Base-by-base conservation (phyloP, 2,797 vertebrate species). In the Rhinoraja longicauda region DNA sequence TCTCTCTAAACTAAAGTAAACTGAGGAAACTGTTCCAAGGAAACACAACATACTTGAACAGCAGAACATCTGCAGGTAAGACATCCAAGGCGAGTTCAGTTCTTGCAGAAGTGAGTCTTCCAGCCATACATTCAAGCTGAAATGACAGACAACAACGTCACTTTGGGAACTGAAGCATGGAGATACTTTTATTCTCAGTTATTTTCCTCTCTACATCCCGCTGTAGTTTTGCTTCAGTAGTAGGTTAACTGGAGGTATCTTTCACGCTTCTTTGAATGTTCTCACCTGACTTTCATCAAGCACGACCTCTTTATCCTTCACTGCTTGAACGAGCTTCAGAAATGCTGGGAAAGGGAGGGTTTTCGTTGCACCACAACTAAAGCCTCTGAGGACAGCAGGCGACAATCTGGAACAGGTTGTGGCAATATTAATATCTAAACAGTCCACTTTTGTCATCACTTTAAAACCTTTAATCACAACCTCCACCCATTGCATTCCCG, bases 311-410 rank as follows among this genome's bases (percentile, higher is more conserved):
- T 94, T 94, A 7, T 53, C 78, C 32, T 72, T 94, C 93, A 94
- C 93, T 86, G 93, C 88, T 72, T 93, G 93, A 45, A 93, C 86
- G 4, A 94, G 93, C 21, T 53, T 72, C 29, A 67, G 24, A 72
- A 94, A 94, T 10, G 93, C 91, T 64, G 1, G 2, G 19, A 76
- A 29, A 5, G 24, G 81, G 72, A 94, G 77, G 21, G 29, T 62
- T 24, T 90, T 94, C 8, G 93, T 78, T 90, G 94, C 94, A 24
- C 94, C 94, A 29, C 94, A 94, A 32, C 93, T 93, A 36, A 94
- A 94, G 7, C 94, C 94, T 93, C 93, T 93, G 15, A 94, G 90
- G 62, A 94, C 91, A 79, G 86, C 29, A 10, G n/a, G 59, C 15
- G 94, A 94, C 15, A 94, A 79, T 0, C 94, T 94, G 45, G 15